These are phyloP conservation scores for Eledona agricola DNA, from an alignment of 2,888 invertebrate species.

Conservation along the genomic window DNA sequence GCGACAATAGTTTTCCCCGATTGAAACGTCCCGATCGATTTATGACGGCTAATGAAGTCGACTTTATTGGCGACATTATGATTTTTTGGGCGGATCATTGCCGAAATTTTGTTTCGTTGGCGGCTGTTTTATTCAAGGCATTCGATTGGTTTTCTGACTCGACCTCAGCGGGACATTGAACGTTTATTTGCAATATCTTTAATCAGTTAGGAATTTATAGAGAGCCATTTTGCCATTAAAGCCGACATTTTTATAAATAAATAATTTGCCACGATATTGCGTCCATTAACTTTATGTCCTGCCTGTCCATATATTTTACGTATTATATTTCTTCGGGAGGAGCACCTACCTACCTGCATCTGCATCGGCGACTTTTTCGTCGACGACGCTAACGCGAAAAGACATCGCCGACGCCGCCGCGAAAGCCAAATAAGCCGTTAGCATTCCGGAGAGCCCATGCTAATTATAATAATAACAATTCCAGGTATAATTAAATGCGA, in stretches of 20 bases:
- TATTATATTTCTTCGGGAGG: constrained; percentile 25
- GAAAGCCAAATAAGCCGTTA: no score
- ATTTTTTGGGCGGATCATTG: no score
- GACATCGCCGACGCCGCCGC: no score
- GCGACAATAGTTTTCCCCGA: constrained; percentile 41
- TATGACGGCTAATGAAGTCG: constrained; percentile 30
- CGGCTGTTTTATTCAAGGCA: constrained; percentile 26
- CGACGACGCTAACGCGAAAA: no score
- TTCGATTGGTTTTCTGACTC: constrained; percentile 44
- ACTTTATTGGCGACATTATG: constrained; percentile 5
- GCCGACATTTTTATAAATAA: constrained; percentile 45
- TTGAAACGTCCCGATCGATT: constrained; percentile 38
- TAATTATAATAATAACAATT: constrained; percentile 28
- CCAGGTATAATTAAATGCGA: constrained; percentile 48
- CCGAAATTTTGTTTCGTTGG: constrained; percentile 17
- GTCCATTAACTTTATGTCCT: constrained; percentile 45
- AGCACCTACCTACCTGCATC: constrained; percentile 28
- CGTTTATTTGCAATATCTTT: constrained; percentile 49
- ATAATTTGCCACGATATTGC: constrained; percentile 49
- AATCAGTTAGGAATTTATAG: constrained; percentile 49
- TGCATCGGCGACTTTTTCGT: constrained; percentile 36
- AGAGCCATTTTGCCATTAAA: constrained; percentile 44
- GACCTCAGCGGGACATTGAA: constrained; percentile 42
- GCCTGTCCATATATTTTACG: constrained; percentile 45
- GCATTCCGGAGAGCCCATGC: constrained; percentile 37